Evolutionary conservation across 2,797 vertebrate species (phyloP).

Genomic region (Meriones psammophilus): DNA sequence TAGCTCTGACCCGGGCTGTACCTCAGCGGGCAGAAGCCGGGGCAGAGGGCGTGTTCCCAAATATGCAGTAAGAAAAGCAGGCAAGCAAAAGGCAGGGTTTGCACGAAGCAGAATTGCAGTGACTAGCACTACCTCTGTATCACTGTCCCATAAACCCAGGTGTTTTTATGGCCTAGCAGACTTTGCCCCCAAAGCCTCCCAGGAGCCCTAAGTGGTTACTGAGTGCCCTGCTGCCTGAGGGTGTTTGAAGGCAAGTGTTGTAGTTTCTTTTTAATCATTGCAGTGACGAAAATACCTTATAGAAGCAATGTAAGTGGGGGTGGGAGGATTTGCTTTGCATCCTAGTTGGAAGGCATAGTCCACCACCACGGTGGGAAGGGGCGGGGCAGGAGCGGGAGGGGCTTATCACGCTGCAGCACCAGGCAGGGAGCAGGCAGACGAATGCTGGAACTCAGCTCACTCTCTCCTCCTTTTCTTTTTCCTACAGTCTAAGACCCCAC

Average conservation of each 20-base stretch:
- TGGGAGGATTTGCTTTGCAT: background rate
- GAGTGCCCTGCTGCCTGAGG: background rate
- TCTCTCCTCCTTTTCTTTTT: background rate
- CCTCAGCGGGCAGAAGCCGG: background rate
- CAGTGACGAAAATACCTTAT: background rate
- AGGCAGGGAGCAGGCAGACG: background rate
- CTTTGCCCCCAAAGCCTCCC: background rate
- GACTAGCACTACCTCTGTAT: background rate
- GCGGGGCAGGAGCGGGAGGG: background rate
- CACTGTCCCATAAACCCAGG: background rate
- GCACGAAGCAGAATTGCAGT: background rate
- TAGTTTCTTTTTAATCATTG: background rate
- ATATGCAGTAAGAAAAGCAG: background rate
- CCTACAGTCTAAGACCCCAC: background rate
- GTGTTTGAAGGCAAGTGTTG: background rate
- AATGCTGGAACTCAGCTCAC: background rate
- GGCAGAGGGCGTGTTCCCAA: background rate
- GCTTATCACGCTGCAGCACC: background rate
- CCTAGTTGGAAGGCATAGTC: background rate
- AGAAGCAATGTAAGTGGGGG: background rate
- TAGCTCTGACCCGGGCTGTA: background rate
- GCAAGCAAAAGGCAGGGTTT: background rate
- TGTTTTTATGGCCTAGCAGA: background rate
- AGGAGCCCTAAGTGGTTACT: background rate
- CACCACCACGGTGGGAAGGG: background rate